Percentiles rank a stretch among this genome's conserved stretches.
phyloP scores from a whole-genome alignment of 2,797 vertebrate genomes.

The Brachymystax lenok region DNA sequence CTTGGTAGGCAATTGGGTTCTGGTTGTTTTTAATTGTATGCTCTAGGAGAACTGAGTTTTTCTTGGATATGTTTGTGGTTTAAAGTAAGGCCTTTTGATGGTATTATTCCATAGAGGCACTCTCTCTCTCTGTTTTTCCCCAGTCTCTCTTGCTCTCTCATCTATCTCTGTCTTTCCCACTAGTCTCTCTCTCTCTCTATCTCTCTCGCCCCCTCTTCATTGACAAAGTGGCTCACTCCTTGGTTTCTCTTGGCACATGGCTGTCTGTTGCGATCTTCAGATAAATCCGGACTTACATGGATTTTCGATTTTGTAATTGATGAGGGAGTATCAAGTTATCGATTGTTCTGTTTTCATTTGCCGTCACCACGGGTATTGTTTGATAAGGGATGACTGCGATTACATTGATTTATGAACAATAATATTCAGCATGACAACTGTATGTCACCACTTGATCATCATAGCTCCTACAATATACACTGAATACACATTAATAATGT shows the following conservation, averaged over 20 bases:
- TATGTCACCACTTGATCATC: background rate
- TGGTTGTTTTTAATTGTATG: too few species aligned
- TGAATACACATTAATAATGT: background rate
- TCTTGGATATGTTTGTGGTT: too few species aligned
- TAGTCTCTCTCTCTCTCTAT: background rate
- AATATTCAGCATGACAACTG: background rate
- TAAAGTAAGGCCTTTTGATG: too few species aligned
- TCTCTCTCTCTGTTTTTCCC: too few species aligned
- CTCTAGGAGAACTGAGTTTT: too few species aligned
- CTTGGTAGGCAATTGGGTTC: too few species aligned
- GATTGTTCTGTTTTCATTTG: constrained; percentile 44
- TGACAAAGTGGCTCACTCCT: background rate
- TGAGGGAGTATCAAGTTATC: constrained; percentile 40
- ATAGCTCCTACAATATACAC: background rate
- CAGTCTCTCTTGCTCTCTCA: too few species aligned
- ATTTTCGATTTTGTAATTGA: constrained; percentile 38
- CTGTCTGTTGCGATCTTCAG: constrained; percentile 49
- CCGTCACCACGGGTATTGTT: constrained; percentile 12
- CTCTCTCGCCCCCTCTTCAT: background rate
- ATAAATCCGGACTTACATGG: constrained; percentile 34
- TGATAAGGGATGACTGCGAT: background rate
- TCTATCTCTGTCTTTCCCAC: background rate
- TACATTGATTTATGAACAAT: background rate
- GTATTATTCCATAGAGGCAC: too few species aligned
- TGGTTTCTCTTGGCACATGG: constrained; percentile 53